Evolutionary conservation across 2,888 invertebrate genomes (phyloP), one percentile per base, ranked within the genome.

Genomic region (Philaethria dido): DNA sequence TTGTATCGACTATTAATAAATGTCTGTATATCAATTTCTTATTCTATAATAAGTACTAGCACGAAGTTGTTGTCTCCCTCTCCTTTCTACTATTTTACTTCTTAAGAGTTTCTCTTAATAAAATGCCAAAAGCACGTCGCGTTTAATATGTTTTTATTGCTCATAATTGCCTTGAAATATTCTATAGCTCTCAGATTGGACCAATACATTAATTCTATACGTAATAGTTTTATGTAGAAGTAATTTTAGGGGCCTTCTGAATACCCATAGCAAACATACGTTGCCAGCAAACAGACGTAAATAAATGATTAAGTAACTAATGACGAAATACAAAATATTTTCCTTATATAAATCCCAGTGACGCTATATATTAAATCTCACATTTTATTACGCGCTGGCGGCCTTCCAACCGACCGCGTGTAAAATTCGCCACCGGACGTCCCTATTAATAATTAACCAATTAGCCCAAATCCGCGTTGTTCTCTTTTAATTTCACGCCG

Each of bases 381-480:
- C 78, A 81, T 84, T 85, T 87, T 86, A 84, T 81, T 75, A 74
- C 72, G 80, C 76, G 78, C 80, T 89, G 90, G 88, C 90, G 74
- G 71, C 71, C 73, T 78, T 85, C 89, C 88, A 88, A 80, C 80
- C 80, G 83, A 80, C 80, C 79, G 79, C 83, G 81, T 88, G 84
- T 85, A 85, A 85, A 85, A 82, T 81, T 82, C 83, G 81, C 78
- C 77, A 77, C 77, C 76, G 77, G 76, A 76, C 77, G 73, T 75
- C 84, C 85, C 89, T 89, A 90, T 90, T 91, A 89, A 60, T 60
- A 60, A 91, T 92, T 91, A 91, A 87, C 84, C 89, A 91, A 91
- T 92, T 91, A 89, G 82, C 79, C 83, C 78, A 80, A 86, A 89
- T 85, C 85, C 84, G 77, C 79, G 78, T 79, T 81, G 81, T 81